phyloP scores from a whole-genome alignment of 2,797 vertebrate species.

The Thunnus albacares region DNA sequence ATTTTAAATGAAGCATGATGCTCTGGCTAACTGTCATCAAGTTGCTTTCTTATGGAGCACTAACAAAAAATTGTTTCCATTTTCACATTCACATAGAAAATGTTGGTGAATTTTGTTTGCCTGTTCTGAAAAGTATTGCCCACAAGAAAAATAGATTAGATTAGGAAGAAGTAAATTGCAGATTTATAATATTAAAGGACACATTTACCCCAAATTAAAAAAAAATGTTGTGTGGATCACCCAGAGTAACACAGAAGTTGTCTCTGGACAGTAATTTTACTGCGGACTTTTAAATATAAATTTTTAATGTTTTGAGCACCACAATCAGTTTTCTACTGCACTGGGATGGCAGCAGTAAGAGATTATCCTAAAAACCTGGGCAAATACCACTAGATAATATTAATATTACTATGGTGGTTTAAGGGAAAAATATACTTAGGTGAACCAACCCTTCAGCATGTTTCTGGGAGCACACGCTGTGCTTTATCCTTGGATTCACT shows the following conservation, averaged over 20 bases:
- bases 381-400: too few species aligned
- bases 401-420: too few species aligned
- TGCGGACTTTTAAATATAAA: too few species aligned
- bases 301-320: too few species aligned
- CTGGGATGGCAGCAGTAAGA: neutral
- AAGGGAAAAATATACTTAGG: neutral
- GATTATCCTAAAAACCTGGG: neutral
- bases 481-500: neutral
- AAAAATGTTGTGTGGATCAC: too few species aligned
- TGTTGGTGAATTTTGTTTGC: neutral
- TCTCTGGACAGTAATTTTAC: too few species aligned
- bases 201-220: too few species aligned
- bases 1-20: too few species aligned
- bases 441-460: neutral
- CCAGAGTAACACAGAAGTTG: too few species aligned
- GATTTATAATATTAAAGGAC: conserved; percentile 1
- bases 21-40: too few species aligned
- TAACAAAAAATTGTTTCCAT: neutral
- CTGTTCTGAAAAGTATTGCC: neutral
- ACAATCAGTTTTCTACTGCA: too few species aligned
- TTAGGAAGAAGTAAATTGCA: neutral
- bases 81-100: conserved; percentile 2
- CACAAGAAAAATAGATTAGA: neutral
- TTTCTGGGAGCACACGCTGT: conserved; percentile 2
- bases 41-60: too few species aligned